A percentile compares a stretch with the other conserved stretches of the same genome.
Conservation (phyloP, 2,888 invertebrate species). For the Cryptocheilus praepositus region DNA sequence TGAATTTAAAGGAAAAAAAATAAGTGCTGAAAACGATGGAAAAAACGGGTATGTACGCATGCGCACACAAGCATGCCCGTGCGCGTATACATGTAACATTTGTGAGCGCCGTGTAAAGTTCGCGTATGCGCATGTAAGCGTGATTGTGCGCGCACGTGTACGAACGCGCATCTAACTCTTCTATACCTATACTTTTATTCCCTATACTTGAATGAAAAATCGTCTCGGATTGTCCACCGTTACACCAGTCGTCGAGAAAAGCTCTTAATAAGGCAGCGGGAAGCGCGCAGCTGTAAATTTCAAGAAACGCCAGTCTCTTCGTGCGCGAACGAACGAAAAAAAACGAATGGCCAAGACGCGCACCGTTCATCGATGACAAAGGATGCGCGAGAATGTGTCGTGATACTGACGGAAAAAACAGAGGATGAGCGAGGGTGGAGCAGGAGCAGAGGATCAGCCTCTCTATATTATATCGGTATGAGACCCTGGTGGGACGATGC, state of each 20-base stretch:
- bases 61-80: conserved; percentile 29
- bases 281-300: no score
- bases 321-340: no score
- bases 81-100: conserved; percentile 21
- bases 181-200: conserved; percentile 53
- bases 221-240: conserved; percentile 54
- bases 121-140: no score
- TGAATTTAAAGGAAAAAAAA: conserved; percentile 46
- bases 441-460: conserved; percentile 33
- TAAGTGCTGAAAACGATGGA: conserved; percentile 37
- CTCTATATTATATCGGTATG: conserved; percentile 50
- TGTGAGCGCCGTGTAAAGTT: conserved; percentile 25
- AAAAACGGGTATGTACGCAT: conserved; percentile 27
- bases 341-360: no score
- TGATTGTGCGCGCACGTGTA: no score
- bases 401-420: no score
- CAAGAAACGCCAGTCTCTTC: no score
- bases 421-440: no score
- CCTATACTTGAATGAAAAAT: conserved; percentile 49
- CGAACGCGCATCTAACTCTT: conserved; percentile 54
- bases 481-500: conserved; percentile 64
- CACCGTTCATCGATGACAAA: no score
- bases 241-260: conserved; percentile 46
- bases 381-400: no score
- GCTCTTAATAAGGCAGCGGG: no score